phyloP scores from a whole-genome alignment of 2,113 vertebrate genomes.

The Zonotrichia leucophrys region DNA sequence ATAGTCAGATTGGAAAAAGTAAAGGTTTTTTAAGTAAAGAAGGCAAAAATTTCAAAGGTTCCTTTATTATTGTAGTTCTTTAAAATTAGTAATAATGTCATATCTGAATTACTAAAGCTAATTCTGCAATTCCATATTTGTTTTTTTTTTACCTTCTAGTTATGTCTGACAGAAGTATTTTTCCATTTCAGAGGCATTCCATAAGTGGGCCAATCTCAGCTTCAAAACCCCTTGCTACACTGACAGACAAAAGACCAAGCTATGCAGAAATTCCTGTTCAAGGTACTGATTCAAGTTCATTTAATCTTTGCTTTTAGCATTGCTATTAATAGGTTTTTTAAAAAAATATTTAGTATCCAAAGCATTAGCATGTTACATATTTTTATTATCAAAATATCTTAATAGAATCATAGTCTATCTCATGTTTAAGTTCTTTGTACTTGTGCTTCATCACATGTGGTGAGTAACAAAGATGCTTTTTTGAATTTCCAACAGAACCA shows the following conservation, averaged over 20 bases:
- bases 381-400: not conserved
- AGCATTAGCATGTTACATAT: not conserved
- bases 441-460: not conserved
- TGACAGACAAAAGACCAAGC: conserved; percentile 91
- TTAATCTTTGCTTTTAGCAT: not conserved
- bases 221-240: conserved; percentile 84
- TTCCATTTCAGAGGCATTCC: conserved; percentile 88
- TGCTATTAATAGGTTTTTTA: not conserved
- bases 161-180: not conserved
- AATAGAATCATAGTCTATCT: not conserved
- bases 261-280: conserved; percentile 90
- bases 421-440: not conserved
- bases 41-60: not conserved
- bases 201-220: conserved; percentile 85
- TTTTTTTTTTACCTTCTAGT: not conserved
- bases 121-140: not conserved
- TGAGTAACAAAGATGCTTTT: not conserved
- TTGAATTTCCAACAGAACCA: not conserved
- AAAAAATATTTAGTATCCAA: not conserved
- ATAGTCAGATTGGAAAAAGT: not conserved
- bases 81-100: not conserved
- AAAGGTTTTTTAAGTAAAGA: not conserved
- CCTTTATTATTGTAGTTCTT: not conserved
- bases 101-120: not conserved
- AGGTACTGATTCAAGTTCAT: conserved; percentile 71